Percentiles rank a stretch among this genome's conserved stretches.
Evolutionary conservation across 2,888 invertebrate species (phyloP).

Genomic region (Rhodophaea formosa): DNA sequence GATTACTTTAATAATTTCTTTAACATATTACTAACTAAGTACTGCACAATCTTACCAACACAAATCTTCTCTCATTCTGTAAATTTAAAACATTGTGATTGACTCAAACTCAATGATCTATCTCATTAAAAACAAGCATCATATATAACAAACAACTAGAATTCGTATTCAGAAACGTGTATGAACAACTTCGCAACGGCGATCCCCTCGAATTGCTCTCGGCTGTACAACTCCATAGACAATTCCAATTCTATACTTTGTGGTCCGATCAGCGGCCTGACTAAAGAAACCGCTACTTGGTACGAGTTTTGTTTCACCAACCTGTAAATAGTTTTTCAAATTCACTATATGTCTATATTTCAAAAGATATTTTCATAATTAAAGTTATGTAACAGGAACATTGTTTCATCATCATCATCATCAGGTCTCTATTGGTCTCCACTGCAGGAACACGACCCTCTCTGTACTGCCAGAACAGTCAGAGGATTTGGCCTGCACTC

Average conservation of each 20-base stretch:
- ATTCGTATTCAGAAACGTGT: conserved; percentile 91
- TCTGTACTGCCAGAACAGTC: too few species aligned
- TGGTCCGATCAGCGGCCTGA: conserved; percentile 89
- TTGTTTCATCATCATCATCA: too few species aligned
- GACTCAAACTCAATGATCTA: background rate
- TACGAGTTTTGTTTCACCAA: conserved; percentile 80
- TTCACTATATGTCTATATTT: too few species aligned
- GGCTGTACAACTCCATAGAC: conserved; percentile 90
- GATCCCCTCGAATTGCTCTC: conserved; percentile 87
- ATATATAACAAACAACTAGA: conserved; percentile 36
- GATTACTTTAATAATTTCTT: too few species aligned
- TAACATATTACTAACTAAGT: background rate
- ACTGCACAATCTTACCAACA: background rate
- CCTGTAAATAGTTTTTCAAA: conserved; percentile 25
- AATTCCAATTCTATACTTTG: conserved; percentile 94
- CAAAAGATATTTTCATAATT: too few species aligned
- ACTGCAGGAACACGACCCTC: too few species aligned
- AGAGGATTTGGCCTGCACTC: too few species aligned
- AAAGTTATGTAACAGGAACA: too few species aligned
- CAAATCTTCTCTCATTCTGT: background rate
- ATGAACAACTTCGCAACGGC: conserved; percentile 93
- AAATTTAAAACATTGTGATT: background rate
- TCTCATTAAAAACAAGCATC: background rate
- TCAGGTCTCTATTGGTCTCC: too few species aligned
- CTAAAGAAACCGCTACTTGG: conserved; percentile 89